These are phyloP conservation scores for Metallyticus violacea DNA, from an alignment of 2,888 invertebrate genomes.

Conservation along the genomic window DNA sequence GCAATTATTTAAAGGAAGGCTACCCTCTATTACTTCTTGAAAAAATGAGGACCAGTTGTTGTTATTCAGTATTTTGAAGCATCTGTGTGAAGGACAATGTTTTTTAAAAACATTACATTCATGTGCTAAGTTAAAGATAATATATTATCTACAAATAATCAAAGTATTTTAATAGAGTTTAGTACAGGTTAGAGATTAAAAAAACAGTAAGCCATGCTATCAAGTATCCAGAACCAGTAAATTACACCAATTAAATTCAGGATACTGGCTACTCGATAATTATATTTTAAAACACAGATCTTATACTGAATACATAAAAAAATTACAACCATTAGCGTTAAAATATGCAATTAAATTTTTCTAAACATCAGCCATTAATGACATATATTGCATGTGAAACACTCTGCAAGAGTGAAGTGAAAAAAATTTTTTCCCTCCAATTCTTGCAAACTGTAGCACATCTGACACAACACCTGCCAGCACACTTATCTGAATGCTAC, in stretches of 20 bases:
- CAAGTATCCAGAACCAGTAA: not conserved
- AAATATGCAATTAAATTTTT: not conserved
- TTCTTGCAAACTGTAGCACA: not conserved
- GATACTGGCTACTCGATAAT: not conserved
- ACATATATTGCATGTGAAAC: not conserved
- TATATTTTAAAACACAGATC: not conserved
- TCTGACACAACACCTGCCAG: not conserved
- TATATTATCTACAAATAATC: not conserved
- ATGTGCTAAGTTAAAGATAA: not conserved
- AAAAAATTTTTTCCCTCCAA: not conserved
- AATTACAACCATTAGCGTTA: not conserved
- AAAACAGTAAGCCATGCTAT: not conserved
- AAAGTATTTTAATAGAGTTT: not conserved
- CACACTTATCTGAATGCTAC: not conserved
- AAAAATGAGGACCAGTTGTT: not conserved
- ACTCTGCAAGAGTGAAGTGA: slow-evolving; percentile 8
- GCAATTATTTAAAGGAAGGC: not conserved
- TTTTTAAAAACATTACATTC: not conserved
- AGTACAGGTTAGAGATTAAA: not conserved
- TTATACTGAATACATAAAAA: not conserved
- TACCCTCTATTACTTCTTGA: not conserved
- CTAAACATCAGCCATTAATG: not conserved
- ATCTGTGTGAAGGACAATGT: not conserved
- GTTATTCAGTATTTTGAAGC: not conserved
- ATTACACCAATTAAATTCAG: not conserved